A percentile compares a stretch with the other conserved stretches of the same genome.
phyloP scores from a whole-genome alignment of 2,797 vertebrate species.

The Gallinago nigripennis region DNA sequence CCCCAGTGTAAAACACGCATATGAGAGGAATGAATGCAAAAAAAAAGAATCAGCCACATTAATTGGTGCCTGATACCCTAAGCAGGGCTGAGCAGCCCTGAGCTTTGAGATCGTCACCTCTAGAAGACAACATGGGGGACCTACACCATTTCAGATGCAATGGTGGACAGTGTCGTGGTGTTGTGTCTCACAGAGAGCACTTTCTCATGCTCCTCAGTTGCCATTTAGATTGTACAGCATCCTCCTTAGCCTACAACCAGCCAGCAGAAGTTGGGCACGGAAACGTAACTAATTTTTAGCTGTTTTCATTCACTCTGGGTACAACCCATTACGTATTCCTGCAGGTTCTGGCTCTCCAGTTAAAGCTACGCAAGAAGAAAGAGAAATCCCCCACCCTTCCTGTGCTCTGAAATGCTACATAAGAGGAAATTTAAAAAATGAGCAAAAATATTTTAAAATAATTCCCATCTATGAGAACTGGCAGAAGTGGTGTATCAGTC shows the following conservation, averaged over 20 bases:
- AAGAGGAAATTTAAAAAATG: neutral
- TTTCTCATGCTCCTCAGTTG: neutral
- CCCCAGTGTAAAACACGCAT: neutral
- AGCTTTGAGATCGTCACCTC: neutral
- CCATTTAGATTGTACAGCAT: neutral
- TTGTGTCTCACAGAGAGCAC: neutral
- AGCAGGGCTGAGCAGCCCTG: neutral
- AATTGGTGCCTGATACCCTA: neutral
- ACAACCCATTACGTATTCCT: neutral
- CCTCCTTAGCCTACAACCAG: neutral
- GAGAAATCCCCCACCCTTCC: neutral
- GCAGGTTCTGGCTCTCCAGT: neutral
- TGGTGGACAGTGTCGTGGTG: neutral
- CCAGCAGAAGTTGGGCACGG: neutral
- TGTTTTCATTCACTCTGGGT: neutral
- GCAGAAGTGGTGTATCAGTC: neutral
- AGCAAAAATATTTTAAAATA: neutral
- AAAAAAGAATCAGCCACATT: neutral
- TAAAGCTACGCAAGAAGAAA: neutral
- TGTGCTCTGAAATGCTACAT: neutral
- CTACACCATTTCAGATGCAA: neutral
- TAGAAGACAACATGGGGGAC: neutral
- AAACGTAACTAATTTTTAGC: neutral
- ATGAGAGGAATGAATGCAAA: neutral
- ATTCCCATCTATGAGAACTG: neutral